These are phyloP conservation scores for Prochilodus magdalenae DNA, from an alignment of 2,113 vertebrate genomes.

Conservation along the genomic window DNA sequence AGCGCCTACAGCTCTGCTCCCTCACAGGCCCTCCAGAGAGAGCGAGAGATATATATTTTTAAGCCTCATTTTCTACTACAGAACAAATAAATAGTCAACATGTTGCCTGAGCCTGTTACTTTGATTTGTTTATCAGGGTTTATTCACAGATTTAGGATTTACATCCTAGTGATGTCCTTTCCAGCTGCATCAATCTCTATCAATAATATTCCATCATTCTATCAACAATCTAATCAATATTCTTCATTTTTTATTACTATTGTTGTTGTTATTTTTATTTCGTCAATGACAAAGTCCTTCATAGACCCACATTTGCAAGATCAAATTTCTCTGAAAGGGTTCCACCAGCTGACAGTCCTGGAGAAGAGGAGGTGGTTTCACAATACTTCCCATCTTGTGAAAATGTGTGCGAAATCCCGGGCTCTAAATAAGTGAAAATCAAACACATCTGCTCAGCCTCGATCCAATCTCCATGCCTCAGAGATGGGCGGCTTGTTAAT, in stretches of 20 bases:
- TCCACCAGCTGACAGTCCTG: slow-evolving; percentile 9
- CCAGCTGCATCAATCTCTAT: background rate
- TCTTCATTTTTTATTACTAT: background rate
- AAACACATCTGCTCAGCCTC: slow-evolving; percentile 36
- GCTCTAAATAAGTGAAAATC: slow-evolving; percentile 50
- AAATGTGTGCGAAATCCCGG: slow-evolving; percentile 34
- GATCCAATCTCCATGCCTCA: slow-evolving; percentile 38
- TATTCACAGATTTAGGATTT: background rate
- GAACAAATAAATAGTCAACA: background rate
- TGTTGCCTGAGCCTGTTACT: background rate
- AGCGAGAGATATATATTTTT: background rate
- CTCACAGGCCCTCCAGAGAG: background rate
- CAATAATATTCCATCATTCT: background rate
- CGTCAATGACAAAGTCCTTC: background rate
- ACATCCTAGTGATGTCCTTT: background rate
- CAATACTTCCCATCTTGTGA: slow-evolving; percentile 33
- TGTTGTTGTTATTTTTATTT: background rate
- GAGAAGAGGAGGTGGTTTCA: slow-evolving; percentile 25
- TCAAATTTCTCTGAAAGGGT: slow-evolving; percentile 27
- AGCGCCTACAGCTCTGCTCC: background rate
- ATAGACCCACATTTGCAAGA: background rate
- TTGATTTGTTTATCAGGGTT: background rate
- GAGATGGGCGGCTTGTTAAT: slow-evolving; percentile 54
- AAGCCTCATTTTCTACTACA: background rate
- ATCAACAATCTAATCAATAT: too few relatives aligned